Evolutionary conservation across 2,888 invertebrate species (phyloP).

Genomic region (Endomychus coccineus): DNA sequence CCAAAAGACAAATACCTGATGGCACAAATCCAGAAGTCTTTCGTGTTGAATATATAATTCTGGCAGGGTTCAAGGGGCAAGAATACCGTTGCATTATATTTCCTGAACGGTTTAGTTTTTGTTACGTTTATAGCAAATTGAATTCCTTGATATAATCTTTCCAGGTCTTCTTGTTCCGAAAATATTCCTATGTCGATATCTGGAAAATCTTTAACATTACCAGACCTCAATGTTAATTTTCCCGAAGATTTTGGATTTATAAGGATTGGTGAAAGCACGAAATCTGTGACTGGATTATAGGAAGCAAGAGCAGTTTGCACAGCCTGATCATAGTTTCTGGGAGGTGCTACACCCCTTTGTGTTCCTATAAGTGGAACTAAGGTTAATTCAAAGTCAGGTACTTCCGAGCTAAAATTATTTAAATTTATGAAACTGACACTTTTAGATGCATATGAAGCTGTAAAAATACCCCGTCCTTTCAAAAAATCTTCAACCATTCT

Average conservation of each 20-base stretch:
- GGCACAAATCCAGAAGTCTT: conserved; percentile 49
- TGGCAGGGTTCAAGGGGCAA: conserved; percentile 45
- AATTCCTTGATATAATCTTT: conserved; percentile 48
- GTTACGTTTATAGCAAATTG: conserved; percentile 41
- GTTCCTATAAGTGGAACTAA: conserved; percentile 14
- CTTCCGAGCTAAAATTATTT: conserved; percentile 6
- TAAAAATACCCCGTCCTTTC: conserved; percentile 45
- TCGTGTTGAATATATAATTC: conserved; percentile 36
- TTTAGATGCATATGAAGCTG: conserved; percentile 19
- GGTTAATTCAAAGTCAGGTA: conserved; percentile 18
- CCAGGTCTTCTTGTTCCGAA: conserved; percentile 47
- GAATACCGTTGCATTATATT: conserved; percentile 36
- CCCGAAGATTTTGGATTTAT: conserved; percentile 49
- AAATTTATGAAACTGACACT: conserved; percentile 8
- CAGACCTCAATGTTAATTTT: conserved; percentile 47
- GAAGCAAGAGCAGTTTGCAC: conserved; percentile 1
- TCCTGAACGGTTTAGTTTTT: conserved; percentile 40
- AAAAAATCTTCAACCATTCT: conserved; percentile 34
- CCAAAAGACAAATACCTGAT: conserved; percentile 31
- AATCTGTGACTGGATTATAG: conserved; percentile 9
- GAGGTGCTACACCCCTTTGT: neutral
- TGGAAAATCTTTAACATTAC: conserved; percentile 53
- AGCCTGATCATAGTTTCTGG: conserved; percentile 2
- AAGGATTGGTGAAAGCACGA: conserved; percentile 20
- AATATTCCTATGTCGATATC: conserved; percentile 58